Evolutionary conservation across 2,113 vertebrate genomes (phyloP).

Genomic region (Rissa tridactyla): DNA sequence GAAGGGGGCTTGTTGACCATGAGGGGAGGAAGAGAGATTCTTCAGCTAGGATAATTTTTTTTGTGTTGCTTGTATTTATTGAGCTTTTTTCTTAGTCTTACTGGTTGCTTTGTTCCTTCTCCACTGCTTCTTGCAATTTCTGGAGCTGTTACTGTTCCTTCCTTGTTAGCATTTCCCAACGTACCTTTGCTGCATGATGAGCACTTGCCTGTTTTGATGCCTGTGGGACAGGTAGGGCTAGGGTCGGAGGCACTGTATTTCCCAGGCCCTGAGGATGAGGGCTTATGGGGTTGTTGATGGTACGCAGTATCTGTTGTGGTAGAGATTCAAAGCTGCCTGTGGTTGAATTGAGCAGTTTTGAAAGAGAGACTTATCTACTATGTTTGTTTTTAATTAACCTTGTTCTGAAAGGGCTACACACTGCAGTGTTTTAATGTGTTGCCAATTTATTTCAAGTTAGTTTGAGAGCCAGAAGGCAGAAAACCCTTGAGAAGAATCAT

Average conservation of each 20-base stretch:
- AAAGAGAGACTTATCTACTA: neutral
- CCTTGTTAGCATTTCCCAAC: neutral
- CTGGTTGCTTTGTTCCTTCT: neutral
- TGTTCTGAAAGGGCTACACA: neutral
- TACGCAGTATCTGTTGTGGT: neutral
- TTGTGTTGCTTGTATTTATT: neutral
- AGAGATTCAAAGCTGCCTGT: neutral
- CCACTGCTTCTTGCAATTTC: neutral
- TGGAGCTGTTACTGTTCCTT: neutral
- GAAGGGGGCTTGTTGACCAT: neutral
- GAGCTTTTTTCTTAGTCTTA: neutral
- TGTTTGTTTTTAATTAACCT: neutral
- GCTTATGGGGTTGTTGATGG: rapidly evolving
- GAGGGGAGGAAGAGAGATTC: neutral
- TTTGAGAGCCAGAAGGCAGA: neutral
- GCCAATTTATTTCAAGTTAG: neutral
- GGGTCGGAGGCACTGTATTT: neutral
- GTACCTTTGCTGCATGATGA: neutral
- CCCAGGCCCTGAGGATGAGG: neutral
- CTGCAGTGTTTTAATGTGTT: neutral
- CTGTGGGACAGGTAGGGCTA: neutral
- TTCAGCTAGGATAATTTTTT: neutral
- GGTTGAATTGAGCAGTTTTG: neutral
- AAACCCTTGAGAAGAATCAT: neutral
- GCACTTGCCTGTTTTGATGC: neutral